Conservation (phyloP, 2,797 vertebrate genomes). For the Chaenodraco wilsoni region DNA sequence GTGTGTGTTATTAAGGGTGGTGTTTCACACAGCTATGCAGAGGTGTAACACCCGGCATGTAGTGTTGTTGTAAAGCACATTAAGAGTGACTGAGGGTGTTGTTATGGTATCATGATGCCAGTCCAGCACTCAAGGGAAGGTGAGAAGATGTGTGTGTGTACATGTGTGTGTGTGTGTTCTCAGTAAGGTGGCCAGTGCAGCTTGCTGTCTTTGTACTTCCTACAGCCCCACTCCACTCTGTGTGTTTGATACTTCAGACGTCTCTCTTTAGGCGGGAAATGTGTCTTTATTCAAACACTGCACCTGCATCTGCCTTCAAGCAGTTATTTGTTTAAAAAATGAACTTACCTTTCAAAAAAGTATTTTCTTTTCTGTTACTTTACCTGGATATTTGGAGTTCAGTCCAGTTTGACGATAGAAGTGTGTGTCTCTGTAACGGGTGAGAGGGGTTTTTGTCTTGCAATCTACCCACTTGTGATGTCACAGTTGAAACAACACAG, state of each 20-base stretch:
- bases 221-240: not conserved
- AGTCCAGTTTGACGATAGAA: not conserved
- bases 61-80: constrained; percentile 80
- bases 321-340: not conserved
- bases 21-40: constrained; percentile 71
- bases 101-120: constrained; percentile 75
- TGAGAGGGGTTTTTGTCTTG: not conserved
- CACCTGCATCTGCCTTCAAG: constrained; percentile 8
- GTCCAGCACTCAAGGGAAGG: constrained; percentile 73
- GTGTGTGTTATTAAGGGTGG: constrained; percentile 33
- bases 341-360: not conserved
- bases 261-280: not conserved
- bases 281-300: constrained; percentile 17
- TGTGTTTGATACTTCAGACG: not conserved
- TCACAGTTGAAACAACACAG: too few species aligned
- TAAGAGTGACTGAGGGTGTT: constrained; percentile 75
- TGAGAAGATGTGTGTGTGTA: constrained; percentile 57
- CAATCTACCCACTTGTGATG: too few species aligned
- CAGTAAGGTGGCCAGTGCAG: too few species aligned
- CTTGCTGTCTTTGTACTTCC: too few species aligned
- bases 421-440: not conserved
- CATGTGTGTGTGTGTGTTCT: constrained; percentile 10
- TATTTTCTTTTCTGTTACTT: not conserved
- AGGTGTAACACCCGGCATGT: constrained; percentile 79
- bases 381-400: not conserved